Evolutionary conservation across 92 coral and sea anemone species (phyloP).

Genomic region (Montipora capitata): DNA sequence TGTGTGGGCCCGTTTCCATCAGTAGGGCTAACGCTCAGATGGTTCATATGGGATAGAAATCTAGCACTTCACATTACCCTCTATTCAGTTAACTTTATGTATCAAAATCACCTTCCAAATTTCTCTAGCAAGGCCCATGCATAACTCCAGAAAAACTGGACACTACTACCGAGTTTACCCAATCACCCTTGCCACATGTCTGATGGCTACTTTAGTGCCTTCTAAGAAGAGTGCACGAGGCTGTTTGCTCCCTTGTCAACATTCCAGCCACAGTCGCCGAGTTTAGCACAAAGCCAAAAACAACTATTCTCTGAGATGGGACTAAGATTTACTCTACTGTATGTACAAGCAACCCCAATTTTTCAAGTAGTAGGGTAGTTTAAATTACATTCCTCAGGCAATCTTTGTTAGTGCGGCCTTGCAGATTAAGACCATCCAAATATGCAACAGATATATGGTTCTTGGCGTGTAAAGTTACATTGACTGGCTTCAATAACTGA

Average conservation of each 20-base stretch:
- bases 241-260: slow-evolving; percentile 4
- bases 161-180: slow-evolving; percentile 38
- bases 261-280: slow-evolving; percentile 19
- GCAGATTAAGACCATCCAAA: background rate
- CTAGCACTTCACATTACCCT: too few relatives aligned
- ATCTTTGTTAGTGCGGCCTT: background rate
- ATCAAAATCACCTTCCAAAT: slow-evolving; percentile 30
- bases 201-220: slow-evolving; percentile 2
- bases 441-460: background rate
- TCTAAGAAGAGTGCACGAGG: slow-evolving; percentile 17
- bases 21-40: too few relatives aligned
- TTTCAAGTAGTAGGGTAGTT: background rate
- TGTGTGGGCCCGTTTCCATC: too few relatives aligned
- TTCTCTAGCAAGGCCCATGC: slow-evolving; percentile 51
- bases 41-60: too few relatives aligned
- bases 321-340: slow-evolving; percentile 1
- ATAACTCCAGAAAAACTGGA: slow-evolving; percentile 42
- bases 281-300: slow-evolving; percentile 35
- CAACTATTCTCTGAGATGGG: slow-evolving; percentile 20
- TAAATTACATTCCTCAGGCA: background rate
- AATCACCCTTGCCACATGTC: slow-evolving; percentile 50
- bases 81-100: too few relatives aligned
- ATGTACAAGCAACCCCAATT: background rate
- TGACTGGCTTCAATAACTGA: background rate
- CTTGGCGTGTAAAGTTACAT: background rate